Evolutionary conservation across 92 coral and sea anemone species (phyloP), one percentile per base, ranked within the genome.

Genomic region (Palythoa caribaeorum): DNA sequence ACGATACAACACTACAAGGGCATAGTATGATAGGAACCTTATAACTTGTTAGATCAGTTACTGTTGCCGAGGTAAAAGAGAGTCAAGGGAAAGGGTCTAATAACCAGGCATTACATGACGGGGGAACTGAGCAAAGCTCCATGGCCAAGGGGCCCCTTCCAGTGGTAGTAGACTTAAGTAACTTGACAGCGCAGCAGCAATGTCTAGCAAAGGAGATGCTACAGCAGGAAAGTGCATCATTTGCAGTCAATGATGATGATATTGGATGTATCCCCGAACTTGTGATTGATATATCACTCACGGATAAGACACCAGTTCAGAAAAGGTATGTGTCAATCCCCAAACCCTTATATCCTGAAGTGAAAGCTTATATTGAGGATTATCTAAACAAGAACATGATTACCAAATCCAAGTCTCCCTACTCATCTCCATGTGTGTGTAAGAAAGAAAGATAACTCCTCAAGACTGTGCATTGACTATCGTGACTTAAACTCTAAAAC

Each of bases 21-120:
- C 73, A 74, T 37, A 14, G 77, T 53, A 38, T 75, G 50, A 52
- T 75, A 40, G 83, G 89, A 16, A 19, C 48, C 21, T 19, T 86
- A 15, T 83, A 86, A 52, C 70, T 86, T 80, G 73, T 86, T 76
- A 80, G 89, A 39, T 86, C 89, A 12, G 89, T 86, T 20, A 76
- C 89, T 38, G 83, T 81, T 59, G 73, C 65, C 3, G 63, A 59
- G 73, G 84, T 86, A 38, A 87, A 44, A 75, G 38, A 20, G 14
- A 19, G 38, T 8, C 3, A 68, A 19, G 38, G 38, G 38, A 68
- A 68, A 68, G 38, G 38, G 38, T 68, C 39, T 65, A 8, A 65
- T 15, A 16, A 65, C 71, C 73, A 68, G 73, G 12, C 1, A 2
- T 20, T 68, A 68, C 1, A 9, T 68, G 38, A 68, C 4, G 9